These are phyloP conservation scores for Zoroaster sp. DNA, from an alignment of 53 echinoderm and acorn worm genomes.

Conservation along the genomic window DNA sequence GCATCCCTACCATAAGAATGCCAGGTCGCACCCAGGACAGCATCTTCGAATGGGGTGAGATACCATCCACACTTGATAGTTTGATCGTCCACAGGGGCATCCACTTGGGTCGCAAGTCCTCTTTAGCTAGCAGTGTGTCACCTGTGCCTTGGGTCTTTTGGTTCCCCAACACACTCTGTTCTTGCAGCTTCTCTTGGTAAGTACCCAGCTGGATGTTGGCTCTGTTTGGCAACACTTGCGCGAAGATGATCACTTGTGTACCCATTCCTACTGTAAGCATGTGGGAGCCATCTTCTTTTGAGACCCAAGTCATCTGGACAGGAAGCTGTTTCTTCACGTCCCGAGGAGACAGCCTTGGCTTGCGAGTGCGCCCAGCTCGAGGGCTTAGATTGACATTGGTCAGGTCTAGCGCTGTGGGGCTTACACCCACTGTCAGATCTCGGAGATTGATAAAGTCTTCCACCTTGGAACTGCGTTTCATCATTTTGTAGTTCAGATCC, in stretches of 20 bases:
- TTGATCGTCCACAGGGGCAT: constrained; percentile 74
- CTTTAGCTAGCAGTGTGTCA: constrained; percentile 62
- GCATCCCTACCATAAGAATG: constrained; percentile 88
- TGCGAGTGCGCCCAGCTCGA: constrained; percentile 6
- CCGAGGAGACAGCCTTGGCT: neutral
- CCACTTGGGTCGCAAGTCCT: constrained; percentile 78
- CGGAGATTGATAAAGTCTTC: constrained; percentile 80
- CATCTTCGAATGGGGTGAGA: constrained; percentile 94
- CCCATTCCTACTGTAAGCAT: constrained; percentile 92
- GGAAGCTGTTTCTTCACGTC: constrained; percentile 54
- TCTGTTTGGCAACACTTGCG: constrained; percentile 66
- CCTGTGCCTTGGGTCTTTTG: constrained; percentile 44
- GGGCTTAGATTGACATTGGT: constrained; percentile 44
- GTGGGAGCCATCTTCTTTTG: constrained; percentile 95
- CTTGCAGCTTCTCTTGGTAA: constrained; percentile 59
- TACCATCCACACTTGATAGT: constrained; percentile 83
- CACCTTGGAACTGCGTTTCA: constrained; percentile 97
- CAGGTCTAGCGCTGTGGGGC: constrained; percentile 36
- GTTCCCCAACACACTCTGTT: constrained; percentile 47
- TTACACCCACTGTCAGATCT: constrained; percentile 3
- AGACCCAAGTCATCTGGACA: constrained; percentile 92
- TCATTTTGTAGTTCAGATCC: constrained; percentile 83
- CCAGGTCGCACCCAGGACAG: constrained; percentile 97
- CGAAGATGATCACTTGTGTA: constrained; percentile 79
- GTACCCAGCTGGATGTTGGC: constrained; percentile 30